Evolutionary conservation across 2,888 invertebrate genomes (phyloP), one percentile per base, ranked within the genome.

Genomic region (Pasiphila rectangulata): DNA sequence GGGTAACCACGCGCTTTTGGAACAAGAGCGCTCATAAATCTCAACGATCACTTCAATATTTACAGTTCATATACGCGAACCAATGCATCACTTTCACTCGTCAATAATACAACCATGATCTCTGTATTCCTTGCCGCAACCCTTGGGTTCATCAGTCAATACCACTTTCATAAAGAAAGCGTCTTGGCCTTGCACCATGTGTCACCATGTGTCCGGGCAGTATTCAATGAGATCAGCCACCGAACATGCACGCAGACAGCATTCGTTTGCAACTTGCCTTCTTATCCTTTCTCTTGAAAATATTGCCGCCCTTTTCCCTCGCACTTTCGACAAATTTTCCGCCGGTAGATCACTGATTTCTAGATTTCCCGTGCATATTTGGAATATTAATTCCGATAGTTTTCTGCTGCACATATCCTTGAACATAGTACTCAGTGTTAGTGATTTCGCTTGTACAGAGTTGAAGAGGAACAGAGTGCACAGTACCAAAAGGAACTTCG

Each of bases 121-220:
- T 39, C 44, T 29, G 38, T 45, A 39, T 30, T 25, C 38, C 25
- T 43, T 34, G 38, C 20, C 16, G 41, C 10, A 39, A 15, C 29
- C 20, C 20, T 9, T 30, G 40, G 21, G 21, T 21, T 23, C 27
- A 37, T 45, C 49, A 54, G 54, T 52, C 48, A 54, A 46, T 49
- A 51, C 41, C 51, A 53, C 53, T 55, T 53, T 38, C 49, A 20
- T 37, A 10, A 16, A 19, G 37, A 57, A 50, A 52, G 46, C 30
- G 42, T 50, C n/a, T n/a, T n/a, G n/a, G n/a, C n/a, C n/a, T n/a
- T n/a, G n/a, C n/a, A n/a, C n/a, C n/a, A n/a, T n/a, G n/a, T n/a
- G n/a, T 83, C 79, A 84, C 81, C 82, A 84, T 44, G 69, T 72
- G 20, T 83, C 80, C 6, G 83, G 81, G 56, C 87, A 87, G 50